Base-by-base conservation (phyloP, 2,113 vertebrate species). In the Seriola rivoliana region DNA sequence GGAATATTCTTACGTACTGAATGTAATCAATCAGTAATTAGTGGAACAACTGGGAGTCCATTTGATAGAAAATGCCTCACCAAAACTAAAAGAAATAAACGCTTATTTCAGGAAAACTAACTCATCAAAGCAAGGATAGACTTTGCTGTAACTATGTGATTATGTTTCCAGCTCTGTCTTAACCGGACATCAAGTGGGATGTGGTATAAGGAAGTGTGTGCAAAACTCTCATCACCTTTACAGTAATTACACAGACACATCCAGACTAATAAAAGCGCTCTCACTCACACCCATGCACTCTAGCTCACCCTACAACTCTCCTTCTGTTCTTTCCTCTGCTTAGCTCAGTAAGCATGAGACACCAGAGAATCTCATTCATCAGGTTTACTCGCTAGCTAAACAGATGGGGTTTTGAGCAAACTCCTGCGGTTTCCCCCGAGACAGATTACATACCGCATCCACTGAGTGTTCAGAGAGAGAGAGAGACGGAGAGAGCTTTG, bases 391-490 rank as follows among this genome's bases (percentile, higher is more conserved):
- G 55, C 78, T 36, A 89, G 87, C 89, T 88, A 92, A 92, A 93
- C 92, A 94, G 91, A 93, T 92, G 91, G 91, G 85, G 86, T 90
- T 90, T 86, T 86, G 85, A 86, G 82, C 75, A 90, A 91, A 88
- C 91, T 92, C 91, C 70, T 83, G 81, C 54, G 10, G 84, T 68
- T 87, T 79, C 89, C 87, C 91, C 84, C 2, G 75, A 90, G 90
- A 90, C 80, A 82, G 50, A 89, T 90, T 86, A 90, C 84, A 90
- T 85, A 84, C 86, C 79, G 76, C 84, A 84, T 89, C 67, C 77
- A 87, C 64, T 57, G 82, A 93, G 84, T 42, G 81, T 60, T 86
- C 19, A 67, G 29, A 71, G 71, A 59, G 54, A 23, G 71, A 25
- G 12, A 23, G 42, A 42, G 10, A 42, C 10, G 2, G 40, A 42